These are phyloP conservation scores for Brevipalpus yothersi DNA, from an alignment of 1,140 invertebrate species.

Conservation along the genomic window DNA sequence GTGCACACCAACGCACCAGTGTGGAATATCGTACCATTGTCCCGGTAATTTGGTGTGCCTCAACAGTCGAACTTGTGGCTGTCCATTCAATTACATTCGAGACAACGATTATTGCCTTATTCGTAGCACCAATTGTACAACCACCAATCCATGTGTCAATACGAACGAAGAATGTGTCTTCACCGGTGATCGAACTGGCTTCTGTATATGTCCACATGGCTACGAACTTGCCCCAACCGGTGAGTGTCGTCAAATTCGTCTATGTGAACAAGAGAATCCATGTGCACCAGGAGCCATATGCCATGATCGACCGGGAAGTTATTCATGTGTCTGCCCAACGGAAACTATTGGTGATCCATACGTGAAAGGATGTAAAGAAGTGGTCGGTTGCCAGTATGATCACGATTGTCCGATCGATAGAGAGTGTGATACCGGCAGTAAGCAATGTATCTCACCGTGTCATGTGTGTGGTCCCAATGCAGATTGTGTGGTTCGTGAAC, in stretches of 20 bases:
- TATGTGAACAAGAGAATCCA: slow-evolving; percentile 4
- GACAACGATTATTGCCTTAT: slow-evolving; percentile 16
- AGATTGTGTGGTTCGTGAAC: slow-evolving; percentile 46
- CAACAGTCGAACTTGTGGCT: slow-evolving; percentile 15
- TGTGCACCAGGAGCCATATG: slow-evolving; percentile 57
- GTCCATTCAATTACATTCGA: slow-evolving; percentile 13
- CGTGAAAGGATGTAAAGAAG: slow-evolving; percentile 33
- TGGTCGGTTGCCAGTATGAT: slow-evolving; percentile 40
- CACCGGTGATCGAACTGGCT: slow-evolving; percentile 12
- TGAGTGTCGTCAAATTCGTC: slow-evolving; percentile 12
- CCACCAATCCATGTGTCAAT: slow-evolving; percentile 17
- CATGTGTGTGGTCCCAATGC: slow-evolving; percentile 30
- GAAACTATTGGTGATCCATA: slow-evolving; percentile 54
- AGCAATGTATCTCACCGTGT: slow-evolving; percentile 12
- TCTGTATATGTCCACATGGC: slow-evolving; percentile 17
- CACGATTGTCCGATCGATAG: slow-evolving; percentile 48
- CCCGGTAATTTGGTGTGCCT: slow-evolving; percentile 16
- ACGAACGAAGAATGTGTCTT: slow-evolving; percentile 17
- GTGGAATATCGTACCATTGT: slow-evolving; percentile 17
- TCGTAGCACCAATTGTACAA: slow-evolving; percentile 15
- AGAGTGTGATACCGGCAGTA: slow-evolving; percentile 32
- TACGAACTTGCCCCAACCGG: slow-evolving; percentile 13
- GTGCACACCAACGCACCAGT: slow-evolving; percentile 39
- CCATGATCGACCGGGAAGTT: slow-evolving; percentile 31
- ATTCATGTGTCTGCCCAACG: slow-evolving; percentile 43